Evolutionary conservation across 2,113 vertebrate genomes (phyloP).

Genomic region (Alaudala cheleensis): DNA sequence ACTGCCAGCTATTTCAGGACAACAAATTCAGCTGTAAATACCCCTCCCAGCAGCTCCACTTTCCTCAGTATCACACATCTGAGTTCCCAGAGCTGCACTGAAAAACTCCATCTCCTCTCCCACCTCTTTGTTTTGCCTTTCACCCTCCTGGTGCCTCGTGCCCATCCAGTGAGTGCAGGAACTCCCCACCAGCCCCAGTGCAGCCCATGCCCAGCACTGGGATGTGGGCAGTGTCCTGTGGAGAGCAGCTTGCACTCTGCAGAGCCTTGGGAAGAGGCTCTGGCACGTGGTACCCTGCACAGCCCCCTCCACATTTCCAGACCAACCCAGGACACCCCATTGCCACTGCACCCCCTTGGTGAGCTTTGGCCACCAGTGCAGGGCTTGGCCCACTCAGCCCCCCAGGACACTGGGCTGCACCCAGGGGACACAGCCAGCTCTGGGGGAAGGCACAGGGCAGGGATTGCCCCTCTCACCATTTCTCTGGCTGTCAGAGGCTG

Average conservation of each 20-base stretch:
- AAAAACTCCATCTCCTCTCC: neutral
- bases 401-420: neutral
- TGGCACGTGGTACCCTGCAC: accelerated
- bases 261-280: neutral
- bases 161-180: neutral
- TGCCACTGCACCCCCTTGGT: neutral
- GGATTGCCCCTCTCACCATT: accelerated
- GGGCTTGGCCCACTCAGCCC: neutral
- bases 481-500: neutral
- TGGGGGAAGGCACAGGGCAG: neutral
- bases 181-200: neutral
- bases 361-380: neutral
- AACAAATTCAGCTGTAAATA: neutral
- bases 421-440: neutral
- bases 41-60: neutral
- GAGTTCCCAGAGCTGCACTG: neutral
- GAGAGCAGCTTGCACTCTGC: neutral
- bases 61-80: neutral
- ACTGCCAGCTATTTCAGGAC: neutral
- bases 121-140: neutral
- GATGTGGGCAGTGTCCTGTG: neutral
- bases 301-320: neutral
- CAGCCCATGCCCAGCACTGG: accelerated
- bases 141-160: accelerated
- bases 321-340: neutral